Conservation (phyloP, 2,888 invertebrate genomes). For the Megalurothrips usitatus region DNA sequence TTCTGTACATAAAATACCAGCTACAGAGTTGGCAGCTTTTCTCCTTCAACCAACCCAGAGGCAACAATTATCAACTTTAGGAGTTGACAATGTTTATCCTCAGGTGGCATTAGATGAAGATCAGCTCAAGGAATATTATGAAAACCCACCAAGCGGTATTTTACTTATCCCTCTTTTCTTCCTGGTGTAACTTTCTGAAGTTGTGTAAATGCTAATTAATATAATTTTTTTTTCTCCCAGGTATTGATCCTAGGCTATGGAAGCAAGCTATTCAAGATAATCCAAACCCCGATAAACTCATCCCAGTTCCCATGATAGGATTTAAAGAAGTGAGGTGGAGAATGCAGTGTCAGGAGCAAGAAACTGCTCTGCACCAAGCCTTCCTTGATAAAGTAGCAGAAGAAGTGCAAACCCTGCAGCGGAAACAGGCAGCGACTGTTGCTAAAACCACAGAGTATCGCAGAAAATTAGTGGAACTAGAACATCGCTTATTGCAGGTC, state of each 20-base stretch:
- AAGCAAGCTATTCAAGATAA: slow-evolving; percentile 94
- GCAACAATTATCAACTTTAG: slow-evolving; percentile 66
- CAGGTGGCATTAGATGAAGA: slow-evolving; percentile 72
- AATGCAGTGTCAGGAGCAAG: slow-evolving; percentile 76
- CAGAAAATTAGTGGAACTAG: slow-evolving; percentile 69
- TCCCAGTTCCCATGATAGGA: slow-evolving; percentile 92
- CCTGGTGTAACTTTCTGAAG: background rate
- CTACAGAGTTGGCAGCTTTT: slow-evolving; percentile 65
- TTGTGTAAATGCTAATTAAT: slow-evolving; percentile 2
- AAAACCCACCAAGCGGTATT: slow-evolving; percentile 75
- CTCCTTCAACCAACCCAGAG: slow-evolving; percentile 67
- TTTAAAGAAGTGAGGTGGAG: slow-evolving; percentile 68
- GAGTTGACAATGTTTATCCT: slow-evolving; percentile 65
- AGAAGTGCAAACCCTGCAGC: slow-evolving; percentile 71
- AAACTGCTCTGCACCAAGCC: slow-evolving; percentile 75
- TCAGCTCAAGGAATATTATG: slow-evolving; percentile 80
- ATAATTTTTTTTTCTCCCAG: slow-evolving; percentile 47
- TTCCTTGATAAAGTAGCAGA: slow-evolving; percentile 74
- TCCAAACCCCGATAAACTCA: slow-evolving; percentile 82
- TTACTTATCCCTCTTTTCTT: background rate
- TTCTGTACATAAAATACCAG: slow-evolving; percentile 63
- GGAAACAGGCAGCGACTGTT: slow-evolving; percentile 72
- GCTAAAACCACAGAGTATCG: slow-evolving; percentile 68
- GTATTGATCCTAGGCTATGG: slow-evolving; percentile 92
- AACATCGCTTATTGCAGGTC: slow-evolving; percentile 80